Percentiles rank a stretch among this genome's conserved stretches.
phyloP scores from a whole-genome alignment of 2,113 vertebrate species.

The Boleophthalmus pectinirostris region DNA sequence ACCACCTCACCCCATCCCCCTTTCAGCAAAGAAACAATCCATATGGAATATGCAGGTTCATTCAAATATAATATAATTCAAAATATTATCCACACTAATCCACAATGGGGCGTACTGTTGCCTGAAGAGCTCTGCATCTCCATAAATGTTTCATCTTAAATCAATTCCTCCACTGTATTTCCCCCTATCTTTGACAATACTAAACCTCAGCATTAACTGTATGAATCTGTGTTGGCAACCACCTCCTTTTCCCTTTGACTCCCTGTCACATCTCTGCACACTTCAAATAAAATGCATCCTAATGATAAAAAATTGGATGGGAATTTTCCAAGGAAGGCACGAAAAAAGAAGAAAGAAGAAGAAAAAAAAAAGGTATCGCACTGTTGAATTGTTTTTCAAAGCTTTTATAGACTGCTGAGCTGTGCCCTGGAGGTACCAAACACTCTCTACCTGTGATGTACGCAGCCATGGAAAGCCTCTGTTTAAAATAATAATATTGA shows the following conservation, averaged over 20 bases:
- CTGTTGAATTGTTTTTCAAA: constrained; percentile 15
- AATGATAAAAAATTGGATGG: not conserved
- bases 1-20: not conserved
- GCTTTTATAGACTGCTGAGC: constrained; percentile 14
- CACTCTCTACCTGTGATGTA: not conserved
- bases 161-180: constrained; percentile 4
- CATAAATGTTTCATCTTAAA: constrained; percentile 5
- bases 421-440: constrained; percentile 9
- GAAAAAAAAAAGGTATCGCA: constrained; percentile 2
- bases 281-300: constrained; percentile 12
- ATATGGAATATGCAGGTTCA: not conserved
- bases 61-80: not conserved
- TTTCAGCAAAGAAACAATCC: not conserved
- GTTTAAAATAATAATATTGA: constrained; percentile 5
- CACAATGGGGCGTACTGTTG: not conserved
- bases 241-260: constrained; percentile 5
- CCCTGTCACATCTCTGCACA: constrained; percentile 9
- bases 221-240: constrained; percentile 6
- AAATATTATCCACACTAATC: not conserved
- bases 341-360: not conserved
- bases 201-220: constrained; percentile 4
- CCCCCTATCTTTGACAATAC: not conserved
- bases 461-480: constrained; percentile 6
- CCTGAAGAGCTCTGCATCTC: constrained; percentile 1
- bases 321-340: constrained; percentile 3